Base-by-base conservation (phyloP, 2,113 vertebrate genomes). In the Corvus cornix region DNA sequence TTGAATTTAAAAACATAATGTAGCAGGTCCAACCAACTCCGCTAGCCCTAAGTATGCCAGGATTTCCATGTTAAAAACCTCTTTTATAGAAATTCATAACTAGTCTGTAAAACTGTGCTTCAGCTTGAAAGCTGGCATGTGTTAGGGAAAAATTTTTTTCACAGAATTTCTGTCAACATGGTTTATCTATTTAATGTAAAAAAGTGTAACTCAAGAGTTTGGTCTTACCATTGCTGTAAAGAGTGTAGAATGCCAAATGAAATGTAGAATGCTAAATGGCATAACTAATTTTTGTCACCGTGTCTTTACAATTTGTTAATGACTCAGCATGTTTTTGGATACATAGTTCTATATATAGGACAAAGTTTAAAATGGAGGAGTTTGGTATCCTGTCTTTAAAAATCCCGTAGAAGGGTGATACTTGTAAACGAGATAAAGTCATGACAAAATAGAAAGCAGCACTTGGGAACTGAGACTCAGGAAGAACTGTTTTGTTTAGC, bases 1-100 rank as follows among this genome's bases (percentile, higher is more conserved):
- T 81, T 94, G 80, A 81, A 95, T 88, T 92, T 78, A 84, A 95
- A 83, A 28, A 16, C 70, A 41, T 83, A 79, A 35, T 43, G 77
- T 43, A 52, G 55, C 14, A 88, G 27, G 16, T 82, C 20, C n/a
- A 92, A 75, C 26, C 79, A 62, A 7, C 7, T 43, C 63, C 80
- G n/a, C 39, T 92, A 64, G 46, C 37, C 60, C 35, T 78, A 53
- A 48, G 39, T 44, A n/a, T 85, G 39, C 63, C 23, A 88, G 44
- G 22, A 80, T 75, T 95, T 90, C 20, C 18, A 62, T 74, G 18
- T 72, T 77, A 93, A 84, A 74, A 88, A 31, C 30, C 60, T 52
- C 23, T 83, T 94, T 85, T 85, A 53, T 9, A 75, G 33, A 18
- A 28, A 7, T 86, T 93, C 49, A 30, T 72, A 96, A 80, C 22